Evolutionary conservation across 2,797 vertebrate species (phyloP), one percentile per base, ranked within the genome.

Genomic region (Naso thynnoides): DNA sequence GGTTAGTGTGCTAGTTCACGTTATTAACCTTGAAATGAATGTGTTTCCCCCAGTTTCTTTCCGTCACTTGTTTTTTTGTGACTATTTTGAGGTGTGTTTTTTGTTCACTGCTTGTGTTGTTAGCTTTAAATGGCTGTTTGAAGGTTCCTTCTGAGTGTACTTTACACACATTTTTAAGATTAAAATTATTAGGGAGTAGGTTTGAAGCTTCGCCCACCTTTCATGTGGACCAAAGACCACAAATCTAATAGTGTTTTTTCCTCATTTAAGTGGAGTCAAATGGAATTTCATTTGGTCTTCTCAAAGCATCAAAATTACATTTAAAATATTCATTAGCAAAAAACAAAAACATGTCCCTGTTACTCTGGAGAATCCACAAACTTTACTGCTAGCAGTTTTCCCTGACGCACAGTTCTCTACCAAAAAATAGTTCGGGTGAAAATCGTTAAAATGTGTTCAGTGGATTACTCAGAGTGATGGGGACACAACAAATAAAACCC

Each of bases 51-150:
- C 26, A 19, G 33, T 14, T 13, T 38, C 19, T 77, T 72, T 62
- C 38, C 66, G 65, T 60, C 7, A 11, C 61, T 33, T 41, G 33
- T 73, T 79, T 70, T 36, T 41, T 72, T 75, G 48, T 42, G 16
- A 16, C 54, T 70, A 50, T 70, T 78, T 53, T 19, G 6, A 41
- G 2, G 5, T 29, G 8, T 68, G 18, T 66, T 33, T 27, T 18
- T 24, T 60, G 49, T 42, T 57, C 23, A 29, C 4, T 36, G 39
- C 8, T 15, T 15, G 31, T 33, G 38, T 48, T 48, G n/a, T 33
- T 61, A 48, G 45, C 36, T 33, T 73, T 41, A 18, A 15, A 26
- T 42, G 3, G 13, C 4, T 9, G 33, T 36, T 36, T 3, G 13
- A 13, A 36, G 8, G 19, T 41, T 33, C 13, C 38, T 39, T 9